Evolutionary conservation across 2,888 invertebrate species (phyloP), one percentile per base, ranked within the genome.

Genomic region (Maniola hyperantus): DNA sequence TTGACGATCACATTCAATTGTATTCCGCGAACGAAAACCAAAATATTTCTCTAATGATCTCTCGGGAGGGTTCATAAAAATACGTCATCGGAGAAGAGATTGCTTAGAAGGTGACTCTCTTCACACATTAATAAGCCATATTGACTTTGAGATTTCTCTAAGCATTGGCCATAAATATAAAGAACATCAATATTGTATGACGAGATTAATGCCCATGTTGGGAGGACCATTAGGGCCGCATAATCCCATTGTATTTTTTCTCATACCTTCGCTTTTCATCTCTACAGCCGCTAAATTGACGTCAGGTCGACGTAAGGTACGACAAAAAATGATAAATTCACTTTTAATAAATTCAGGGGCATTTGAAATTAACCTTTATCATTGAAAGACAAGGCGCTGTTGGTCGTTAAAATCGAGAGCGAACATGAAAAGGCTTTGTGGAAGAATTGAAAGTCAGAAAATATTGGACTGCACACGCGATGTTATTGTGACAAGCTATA

Each of bases 151-250:
- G 82, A 89, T 89, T 81, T 73, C 80, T 72, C 73, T 83, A 83
- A 83, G 81, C 83, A 82, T 76, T 77, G 83, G 85, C 88, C 76
- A 91, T 91, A 91, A 92, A 92, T 91, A 88, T 82, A 80, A 81
- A 79, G 83, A 82, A 87, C 91, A 90, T 91, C 89, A 91, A 91
- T 91, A 90, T 91, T 90, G 87, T 89, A 90, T 90, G 88, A 89
- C 76, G 85, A 87, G 86, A 88, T 91, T 88, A 91, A 92, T 91
- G 91, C 90, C 91, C 90, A 89, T 91, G 91, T 91, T 90, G 80
- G 85, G 85, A 71, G 78, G 84, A 81, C 90, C 91, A 91, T 90
- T 91, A 89, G 86, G 86, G 80, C 82, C 80, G 87, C 80, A 88
- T 90, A 91, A 91, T 87, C 78, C 90, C 83, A 91, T 91, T 91